Percentiles rank a stretch among this genome's conserved stretches.
phyloP scores from a whole-genome alignment of 2,888 invertebrate species.

The Argyra leucocephala region DNA sequence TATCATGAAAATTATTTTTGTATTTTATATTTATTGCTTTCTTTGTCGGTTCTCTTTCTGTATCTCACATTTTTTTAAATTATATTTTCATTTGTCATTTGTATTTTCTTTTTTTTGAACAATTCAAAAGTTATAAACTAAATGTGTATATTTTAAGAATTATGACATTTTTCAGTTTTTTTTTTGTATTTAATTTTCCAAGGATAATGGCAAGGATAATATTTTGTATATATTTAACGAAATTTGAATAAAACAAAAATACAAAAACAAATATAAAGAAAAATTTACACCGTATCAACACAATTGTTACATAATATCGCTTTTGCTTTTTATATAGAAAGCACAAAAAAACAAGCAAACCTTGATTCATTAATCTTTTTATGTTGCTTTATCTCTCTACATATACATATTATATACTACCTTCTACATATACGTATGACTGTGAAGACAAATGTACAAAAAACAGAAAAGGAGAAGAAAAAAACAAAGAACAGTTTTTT shows the following conservation, averaged over 20 bases:
- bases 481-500: background rate
- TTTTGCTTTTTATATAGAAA: no score
- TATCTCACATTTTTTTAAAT: background rate
- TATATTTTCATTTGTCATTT: conserved; percentile 4
- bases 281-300: background rate
- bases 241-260: background rate
- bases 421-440: no score
- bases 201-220: conserved; percentile 4
- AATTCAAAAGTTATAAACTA: conserved; percentile 1
- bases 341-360: no score
- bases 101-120: background rate
- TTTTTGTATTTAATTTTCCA: background rate
- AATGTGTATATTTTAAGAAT: background rate
- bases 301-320: background rate
- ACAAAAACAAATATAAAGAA: background rate
- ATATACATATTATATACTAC: background rate
- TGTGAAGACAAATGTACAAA: background rate
- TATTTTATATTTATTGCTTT: background rate
- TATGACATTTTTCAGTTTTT: conserved; percentile 2
- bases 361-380: conserved; percentile 6
- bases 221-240: background rate
- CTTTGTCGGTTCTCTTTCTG: background rate
- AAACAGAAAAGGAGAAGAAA: background rate
- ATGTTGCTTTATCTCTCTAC: background rate
- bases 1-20: background rate